These are phyloP conservation scores for Polydrusus pterygomalis DNA, from an alignment of 2,888 invertebrate genomes.

Conservation along the genomic window DNA sequence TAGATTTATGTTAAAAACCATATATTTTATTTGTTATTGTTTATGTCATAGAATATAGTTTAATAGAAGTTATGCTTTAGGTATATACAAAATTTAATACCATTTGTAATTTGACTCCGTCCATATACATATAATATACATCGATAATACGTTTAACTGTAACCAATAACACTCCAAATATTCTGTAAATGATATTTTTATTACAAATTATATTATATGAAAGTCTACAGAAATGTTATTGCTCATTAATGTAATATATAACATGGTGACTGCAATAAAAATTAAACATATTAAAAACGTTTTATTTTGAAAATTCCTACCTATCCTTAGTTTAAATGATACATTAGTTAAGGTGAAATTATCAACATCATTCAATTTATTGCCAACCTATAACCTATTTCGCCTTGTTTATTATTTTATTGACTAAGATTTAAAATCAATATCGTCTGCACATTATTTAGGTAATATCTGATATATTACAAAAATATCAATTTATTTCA, in stretches of 20 bases:
- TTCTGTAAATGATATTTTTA: background rate
- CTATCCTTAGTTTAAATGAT: too few species aligned
- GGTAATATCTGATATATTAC: too few species aligned
- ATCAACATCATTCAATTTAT: too few species aligned
- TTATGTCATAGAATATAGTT: conserved; percentile 8
- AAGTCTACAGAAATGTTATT: conserved; percentile 15
- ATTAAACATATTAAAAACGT: background rate
- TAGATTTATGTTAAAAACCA: conserved; percentile 8
- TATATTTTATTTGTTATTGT: conserved; percentile 31
- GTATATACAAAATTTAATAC: background rate
- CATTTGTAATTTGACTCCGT: background rate
- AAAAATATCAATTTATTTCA: too few species aligned
- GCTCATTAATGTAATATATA: conserved; percentile 20
- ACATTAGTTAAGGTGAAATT: too few species aligned
- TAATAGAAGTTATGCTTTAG: conserved; percentile 4
- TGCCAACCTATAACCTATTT: too few species aligned
- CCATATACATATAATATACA: background rate
- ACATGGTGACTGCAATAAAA: conserved; percentile 35
- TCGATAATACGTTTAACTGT: background rate
- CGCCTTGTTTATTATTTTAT: too few species aligned
- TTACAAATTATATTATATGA: conserved; percentile 3
- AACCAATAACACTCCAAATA: conserved; percentile 24
- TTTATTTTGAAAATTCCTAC: background rate
- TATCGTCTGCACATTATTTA: too few species aligned
- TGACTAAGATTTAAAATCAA: too few species aligned